Evolutionary conservation across 1,140 invertebrate genomes (phyloP).

Genomic region (Cataglyphis hispanica): DNA sequence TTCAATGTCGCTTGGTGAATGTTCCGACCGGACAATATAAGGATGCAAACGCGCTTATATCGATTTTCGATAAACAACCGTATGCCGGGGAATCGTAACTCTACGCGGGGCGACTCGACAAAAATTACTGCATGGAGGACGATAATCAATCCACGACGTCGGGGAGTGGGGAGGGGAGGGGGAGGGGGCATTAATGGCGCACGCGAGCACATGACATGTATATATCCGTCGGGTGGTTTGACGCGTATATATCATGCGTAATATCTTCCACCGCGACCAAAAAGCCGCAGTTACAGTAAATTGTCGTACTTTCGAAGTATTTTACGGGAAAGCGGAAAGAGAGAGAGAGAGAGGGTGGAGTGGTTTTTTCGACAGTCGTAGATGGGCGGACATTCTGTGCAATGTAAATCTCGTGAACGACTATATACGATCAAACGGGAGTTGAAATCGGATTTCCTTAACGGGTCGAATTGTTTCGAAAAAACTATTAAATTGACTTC

Average conservation of each 20-base stretch:
- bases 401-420: constrained; percentile 52
- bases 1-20: constrained; percentile 14
- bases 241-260: constrained; percentile 59
- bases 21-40: constrained; percentile 19
- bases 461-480: constrained; percentile 37
- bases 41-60: constrained; percentile 15
- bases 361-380: constrained; percentile 22
- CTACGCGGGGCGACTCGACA: constrained; percentile 18
- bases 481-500: constrained; percentile 37
- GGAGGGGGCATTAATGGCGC: constrained; percentile 52
- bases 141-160: constrained; percentile 66
- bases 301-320: constrained; percentile 62
- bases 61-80: constrained; percentile 66
- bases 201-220: constrained; percentile 22
- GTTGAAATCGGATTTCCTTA: constrained; percentile 54
- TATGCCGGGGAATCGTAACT: constrained; percentile 3
- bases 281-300: constrained; percentile 69
- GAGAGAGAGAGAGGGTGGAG: background rate
- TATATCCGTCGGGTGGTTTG: constrained; percentile 21
- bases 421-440: constrained; percentile 37
- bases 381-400: constrained; percentile 25
- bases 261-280: constrained; percentile 61
- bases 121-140: constrained; percentile 61
- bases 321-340: constrained; percentile 31
- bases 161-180: too few species aligned